phyloP scores from a whole-genome alignment of 2,888 invertebrate species.

The Ommatoiulus sabulosus region DNA sequence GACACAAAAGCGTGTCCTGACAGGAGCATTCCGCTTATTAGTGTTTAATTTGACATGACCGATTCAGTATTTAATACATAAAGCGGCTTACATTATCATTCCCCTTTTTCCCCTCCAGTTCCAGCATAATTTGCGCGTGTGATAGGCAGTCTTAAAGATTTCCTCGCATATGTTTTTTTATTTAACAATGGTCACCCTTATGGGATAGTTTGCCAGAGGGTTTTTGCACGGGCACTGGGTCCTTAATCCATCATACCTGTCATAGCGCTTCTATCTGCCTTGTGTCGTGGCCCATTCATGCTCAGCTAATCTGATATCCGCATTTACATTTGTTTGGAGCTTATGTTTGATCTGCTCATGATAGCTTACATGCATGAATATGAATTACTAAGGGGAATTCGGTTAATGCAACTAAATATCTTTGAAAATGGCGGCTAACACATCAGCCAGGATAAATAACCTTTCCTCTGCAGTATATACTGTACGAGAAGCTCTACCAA shows the following conservation, averaged over 20 bases:
- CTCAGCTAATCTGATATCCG: background rate
- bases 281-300: background rate
- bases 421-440: background rate
- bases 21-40: constrained; percentile 21
- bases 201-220: constrained; percentile 1
- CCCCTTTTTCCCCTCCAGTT: background rate
- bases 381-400: constrained; percentile 22
- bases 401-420: constrained; percentile 4
- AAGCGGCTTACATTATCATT: constrained; percentile 1
- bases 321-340: constrained; percentile 22
- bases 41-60: constrained; percentile 34
- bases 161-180: background rate
- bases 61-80: constrained; percentile 3
- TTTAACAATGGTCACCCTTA: background rate
- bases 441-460: background rate
- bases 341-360: constrained; percentile 34
- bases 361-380: constrained; percentile 28
- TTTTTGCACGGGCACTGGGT: background rate
- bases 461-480: background rate
- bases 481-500: too few species aligned
- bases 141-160: constrained; percentile 28
- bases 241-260: constrained; percentile 34
- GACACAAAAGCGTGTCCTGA: constrained; percentile 20
- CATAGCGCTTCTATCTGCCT: background rate
- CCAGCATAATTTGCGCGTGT: constrained; percentile 21